phyloP scores from a whole-genome alignment of 92 coral and sea anemone genomes.

The Montipora capitata region DNA sequence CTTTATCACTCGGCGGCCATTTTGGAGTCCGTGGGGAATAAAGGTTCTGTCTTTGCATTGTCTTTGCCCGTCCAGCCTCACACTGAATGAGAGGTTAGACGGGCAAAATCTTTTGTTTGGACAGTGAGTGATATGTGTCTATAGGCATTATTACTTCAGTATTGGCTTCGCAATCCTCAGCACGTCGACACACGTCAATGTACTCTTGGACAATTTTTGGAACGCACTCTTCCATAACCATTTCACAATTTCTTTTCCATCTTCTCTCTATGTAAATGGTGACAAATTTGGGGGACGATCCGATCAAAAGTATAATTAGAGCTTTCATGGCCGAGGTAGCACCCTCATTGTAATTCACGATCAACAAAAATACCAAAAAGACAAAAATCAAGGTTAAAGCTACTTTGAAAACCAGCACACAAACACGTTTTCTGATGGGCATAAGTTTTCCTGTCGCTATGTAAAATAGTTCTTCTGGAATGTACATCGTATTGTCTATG shows the following conservation, averaged over 20 bases:
- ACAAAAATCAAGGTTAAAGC: not conserved
- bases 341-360: not conserved
- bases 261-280: not conserved
- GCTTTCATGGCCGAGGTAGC: not conserved
- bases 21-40: too few relatives aligned
- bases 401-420: conserved; percentile 10
- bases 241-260: not conserved
- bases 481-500: not conserved
- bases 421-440: conserved; percentile 11
- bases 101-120: too few relatives aligned
- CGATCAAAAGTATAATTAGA: not conserved
- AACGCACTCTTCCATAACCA: not conserved
- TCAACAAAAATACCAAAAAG: not conserved
- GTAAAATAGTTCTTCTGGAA: conserved; percentile 19
- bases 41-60: too few relatives aligned
- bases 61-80: too few relatives aligned
- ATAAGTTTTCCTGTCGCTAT: conserved; percentile 24
- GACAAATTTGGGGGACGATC: conserved; percentile 23
- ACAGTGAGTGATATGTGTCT: too few relatives aligned
- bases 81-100: too few relatives aligned
- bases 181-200: not conserved
- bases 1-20: too few relatives aligned
- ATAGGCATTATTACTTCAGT: not conserved
- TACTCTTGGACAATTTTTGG: not conserved
- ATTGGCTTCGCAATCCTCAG: not conserved